Conservation (phyloP, 2,888 invertebrate genomes). For the Lepidocyrtinus sp. region DNA sequence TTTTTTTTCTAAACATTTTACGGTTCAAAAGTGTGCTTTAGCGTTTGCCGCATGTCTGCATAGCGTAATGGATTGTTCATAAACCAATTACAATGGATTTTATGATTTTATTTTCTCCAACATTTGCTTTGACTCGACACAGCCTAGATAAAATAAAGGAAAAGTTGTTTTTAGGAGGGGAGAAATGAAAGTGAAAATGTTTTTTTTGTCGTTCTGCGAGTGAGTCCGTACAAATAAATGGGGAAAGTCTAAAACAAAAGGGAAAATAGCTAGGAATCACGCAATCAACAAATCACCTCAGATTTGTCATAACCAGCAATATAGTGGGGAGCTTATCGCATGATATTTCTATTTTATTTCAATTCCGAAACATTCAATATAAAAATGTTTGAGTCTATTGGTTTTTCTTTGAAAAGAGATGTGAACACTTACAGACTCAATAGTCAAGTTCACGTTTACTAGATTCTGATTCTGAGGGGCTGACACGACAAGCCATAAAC, state of each 20-base stretch:
- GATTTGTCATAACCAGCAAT: constrained; percentile 43
- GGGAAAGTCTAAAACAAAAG: constrained; percentile 46
- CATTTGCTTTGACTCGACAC: background rate
- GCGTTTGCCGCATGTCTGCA: background rate
- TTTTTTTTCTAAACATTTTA: background rate
- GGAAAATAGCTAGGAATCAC: constrained; percentile 59
- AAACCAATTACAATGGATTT: background rate
- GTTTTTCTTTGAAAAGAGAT: background rate
- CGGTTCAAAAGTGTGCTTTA: background rate
- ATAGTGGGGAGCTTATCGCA: background rate
- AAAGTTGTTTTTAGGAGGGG: background rate
- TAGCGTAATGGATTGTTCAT: background rate
- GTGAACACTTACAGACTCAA: background rate
- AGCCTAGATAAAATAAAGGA: no score
- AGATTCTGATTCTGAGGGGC: background rate
- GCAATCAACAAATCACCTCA: constrained; percentile 66
- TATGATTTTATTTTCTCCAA: background rate
- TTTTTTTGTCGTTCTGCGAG: background rate
- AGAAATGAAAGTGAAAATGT: background rate
- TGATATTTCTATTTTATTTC: background rate
- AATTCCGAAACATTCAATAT: background rate
- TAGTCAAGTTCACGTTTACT: background rate
- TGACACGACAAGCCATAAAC: background rate
- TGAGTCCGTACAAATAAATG: background rate
- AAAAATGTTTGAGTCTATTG: background rate